Percentiles rank a stretch among this genome's conserved stretches.
phyloP scores from a whole-genome alignment of 2,888 invertebrate species.

The Drosophila picticornis region DNA sequence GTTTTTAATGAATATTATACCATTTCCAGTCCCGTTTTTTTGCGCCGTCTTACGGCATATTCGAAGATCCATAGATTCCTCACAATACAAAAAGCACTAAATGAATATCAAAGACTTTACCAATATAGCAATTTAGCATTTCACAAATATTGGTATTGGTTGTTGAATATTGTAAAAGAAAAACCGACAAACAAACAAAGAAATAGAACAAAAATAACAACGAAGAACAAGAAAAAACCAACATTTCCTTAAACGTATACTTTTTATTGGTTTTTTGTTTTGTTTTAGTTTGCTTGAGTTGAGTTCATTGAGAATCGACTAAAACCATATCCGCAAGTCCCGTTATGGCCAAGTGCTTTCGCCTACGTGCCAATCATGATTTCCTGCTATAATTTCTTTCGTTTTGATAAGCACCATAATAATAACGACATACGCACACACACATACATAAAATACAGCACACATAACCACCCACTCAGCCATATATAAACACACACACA shows the following conservation, averaged over 20 bases:
- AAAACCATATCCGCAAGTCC: constrained; percentile 24
- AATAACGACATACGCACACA: constrained; percentile 14
- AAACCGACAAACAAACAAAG: constrained; percentile 15
- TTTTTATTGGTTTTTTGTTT: constrained; percentile 1
- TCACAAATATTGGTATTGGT: constrained; percentile 75
- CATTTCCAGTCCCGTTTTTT: constrained; percentile 1
- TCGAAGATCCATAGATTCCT: constrained; percentile 84
- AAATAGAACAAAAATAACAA: constrained; percentile 9
- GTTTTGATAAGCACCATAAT: constrained; percentile 39
- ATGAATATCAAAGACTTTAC: constrained; percentile 80
- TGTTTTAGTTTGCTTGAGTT: constrained; percentile 36
- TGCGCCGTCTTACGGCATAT: constrained; percentile 11
- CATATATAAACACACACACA: constrained; percentile 6
- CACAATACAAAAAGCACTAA: constrained; percentile 86
- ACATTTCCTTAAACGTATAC: constrained; percentile 62
- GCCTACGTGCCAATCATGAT: constrained; percentile 41
- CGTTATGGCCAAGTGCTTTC: constrained; percentile 26
- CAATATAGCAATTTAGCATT: constrained; percentile 58
- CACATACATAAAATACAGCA: constrained; percentile 10
- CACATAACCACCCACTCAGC: constrained; percentile 15
- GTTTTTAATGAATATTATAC: background rate
- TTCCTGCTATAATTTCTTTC: constrained; percentile 49
- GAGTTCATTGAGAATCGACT: constrained; percentile 40
- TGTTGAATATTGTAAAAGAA: constrained; percentile 74
- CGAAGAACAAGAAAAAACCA: constrained; percentile 58